Evolutionary conservation across 2,113 vertebrate species (phyloP).

Genomic region (Cyphomyrus discorhynchus): DNA sequence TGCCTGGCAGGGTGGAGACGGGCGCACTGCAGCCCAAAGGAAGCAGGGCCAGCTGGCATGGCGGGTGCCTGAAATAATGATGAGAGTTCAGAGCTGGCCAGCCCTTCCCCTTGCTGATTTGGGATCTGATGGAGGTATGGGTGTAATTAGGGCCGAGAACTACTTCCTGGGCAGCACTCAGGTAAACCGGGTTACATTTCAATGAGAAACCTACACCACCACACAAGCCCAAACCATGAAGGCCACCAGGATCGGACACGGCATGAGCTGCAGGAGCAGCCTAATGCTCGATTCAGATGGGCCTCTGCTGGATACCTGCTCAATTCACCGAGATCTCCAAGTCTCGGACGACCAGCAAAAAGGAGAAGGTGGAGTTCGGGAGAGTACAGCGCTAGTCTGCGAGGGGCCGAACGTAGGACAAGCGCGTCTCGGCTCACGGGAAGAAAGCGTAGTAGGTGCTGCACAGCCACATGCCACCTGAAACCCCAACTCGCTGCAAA

Average conservation of each 20-base stretch:
- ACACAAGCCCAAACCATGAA: background rate
- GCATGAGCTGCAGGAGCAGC: background rate
- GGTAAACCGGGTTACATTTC: constrained; percentile 23
- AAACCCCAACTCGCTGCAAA: constrained; percentile 33
- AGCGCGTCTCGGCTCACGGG: background rate
- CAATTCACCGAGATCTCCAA: background rate
- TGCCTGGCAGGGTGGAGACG: background rate
- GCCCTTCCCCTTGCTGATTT: constrained; percentile 38
- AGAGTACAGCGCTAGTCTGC: background rate
- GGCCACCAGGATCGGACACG: background rate
- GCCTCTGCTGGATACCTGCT: background rate
- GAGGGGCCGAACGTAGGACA: background rate
- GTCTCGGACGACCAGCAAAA: background rate
- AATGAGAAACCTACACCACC: constrained; percentile 35
- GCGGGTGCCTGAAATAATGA: constrained; percentile 52
- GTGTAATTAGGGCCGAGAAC: constrained; percentile 23
- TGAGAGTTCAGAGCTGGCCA: constrained; percentile 39
- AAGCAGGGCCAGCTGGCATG: background rate
- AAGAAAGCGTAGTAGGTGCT: background rate
- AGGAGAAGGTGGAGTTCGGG: background rate
- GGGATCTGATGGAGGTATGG: constrained; percentile 33
- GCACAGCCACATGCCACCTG: background rate
- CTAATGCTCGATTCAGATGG: background rate
- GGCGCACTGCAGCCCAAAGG: background rate
- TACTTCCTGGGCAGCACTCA: constrained; percentile 28